A percentile compares a stretch with the other conserved stretches of the same genome.
Conservation (phyloP, 2,113 vertebrate genomes). For the Noturus placidus region DNA sequence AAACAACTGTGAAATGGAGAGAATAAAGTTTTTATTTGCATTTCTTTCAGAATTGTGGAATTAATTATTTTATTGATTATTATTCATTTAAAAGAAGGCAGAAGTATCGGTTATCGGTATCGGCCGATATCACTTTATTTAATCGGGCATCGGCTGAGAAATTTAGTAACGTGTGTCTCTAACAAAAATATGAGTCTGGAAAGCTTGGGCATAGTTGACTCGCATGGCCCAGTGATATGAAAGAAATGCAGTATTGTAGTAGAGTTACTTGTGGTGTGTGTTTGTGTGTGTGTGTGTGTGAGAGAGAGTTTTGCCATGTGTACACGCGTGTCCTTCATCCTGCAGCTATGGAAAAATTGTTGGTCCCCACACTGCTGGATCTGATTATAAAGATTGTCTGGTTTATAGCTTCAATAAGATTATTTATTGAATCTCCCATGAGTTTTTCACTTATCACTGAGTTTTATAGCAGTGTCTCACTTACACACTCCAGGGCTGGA, state of each 20-base stretch:
- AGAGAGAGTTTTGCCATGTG: not conserved
- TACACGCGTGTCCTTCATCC: not conserved
- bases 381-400: not conserved
- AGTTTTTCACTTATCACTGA: not conserved
- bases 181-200: not conserved
- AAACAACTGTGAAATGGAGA: no score
- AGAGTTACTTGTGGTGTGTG: not conserved
- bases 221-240: not conserved
- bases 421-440: not conserved
- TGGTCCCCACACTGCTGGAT: not conserved
- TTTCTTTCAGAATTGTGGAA: no score
- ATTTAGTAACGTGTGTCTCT: no score
- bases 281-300: no score
- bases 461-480: not conserved
- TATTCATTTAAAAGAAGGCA: no score
- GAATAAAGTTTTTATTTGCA: no score
- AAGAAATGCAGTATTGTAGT: not conserved
- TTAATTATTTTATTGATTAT: no score
- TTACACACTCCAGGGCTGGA: not conserved
- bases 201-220: not conserved
- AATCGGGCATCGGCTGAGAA: no score
- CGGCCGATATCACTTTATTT: no score
- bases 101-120: no score
- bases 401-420: not conserved
- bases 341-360: not conserved